Base-by-base conservation (phyloP, 2,888 invertebrate species). In the Seira ritae region DNA sequence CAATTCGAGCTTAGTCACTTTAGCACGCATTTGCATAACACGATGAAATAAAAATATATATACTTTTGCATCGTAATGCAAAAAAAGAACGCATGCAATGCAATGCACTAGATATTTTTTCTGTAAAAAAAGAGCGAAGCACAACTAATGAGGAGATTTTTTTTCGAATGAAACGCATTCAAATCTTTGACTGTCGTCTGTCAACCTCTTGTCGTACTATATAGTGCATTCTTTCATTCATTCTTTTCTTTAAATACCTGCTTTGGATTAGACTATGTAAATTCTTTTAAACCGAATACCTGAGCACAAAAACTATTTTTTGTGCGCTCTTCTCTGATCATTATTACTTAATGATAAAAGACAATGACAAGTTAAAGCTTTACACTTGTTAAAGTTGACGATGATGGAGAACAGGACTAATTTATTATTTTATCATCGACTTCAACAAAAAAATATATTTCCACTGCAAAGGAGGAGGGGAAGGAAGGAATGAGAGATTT, bases 341-440 rank as follows among this genome's bases (percentile, higher is more conserved):
- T n/a, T n/a, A n/a, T n/a, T n/a, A 12, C 42, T 12, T 42, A 42
- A 42, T 42, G 42, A 37, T 60, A 17, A 60, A 67, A 72, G 23
- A 69, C 68, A 76, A 69, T 76, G 76, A 76, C 76, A 76, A 17
- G 55, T 24, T 42, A 12, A 6, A 42, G 6, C 12, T 12, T 42
- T 42, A 42, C n/a, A n/a, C n/a, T 42, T 42, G 42, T 42, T 42
- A 42, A n/a, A n/a, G n/a, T n/a, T n/a, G 67, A 67, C 67, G 60
- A 62, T 73, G 73, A 67, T 75, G 67, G 24, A 69, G 68, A 76
- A 75, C 75, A 75, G 67, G 31, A 50, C 76, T 60, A n/a, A 68
- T 76, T 68, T 66, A 68, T 75, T 68, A 31, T 62, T 62, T 42
- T 12, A 42, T 42, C 42, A 12, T 42, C 6, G 6, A 42, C 42